Conservation (phyloP, 1,140 invertebrate genomes). For the Linepithema humile region DNA sequence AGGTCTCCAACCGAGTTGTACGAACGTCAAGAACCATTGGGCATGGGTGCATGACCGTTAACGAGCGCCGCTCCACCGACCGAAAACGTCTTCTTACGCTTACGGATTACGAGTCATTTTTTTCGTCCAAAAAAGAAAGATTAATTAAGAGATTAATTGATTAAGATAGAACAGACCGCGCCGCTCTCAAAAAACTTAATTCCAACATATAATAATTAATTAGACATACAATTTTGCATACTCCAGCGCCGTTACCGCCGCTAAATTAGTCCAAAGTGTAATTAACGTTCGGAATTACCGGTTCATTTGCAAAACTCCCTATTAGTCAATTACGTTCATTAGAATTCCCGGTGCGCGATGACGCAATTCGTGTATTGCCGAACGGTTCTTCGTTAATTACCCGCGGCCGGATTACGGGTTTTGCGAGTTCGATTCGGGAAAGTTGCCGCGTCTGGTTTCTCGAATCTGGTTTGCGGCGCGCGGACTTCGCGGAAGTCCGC, state of each 20-base stretch:
- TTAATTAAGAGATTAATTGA: no score
- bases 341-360: slow-evolving; percentile 17
- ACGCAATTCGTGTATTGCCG: slow-evolving; percentile 18
- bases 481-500: no score
- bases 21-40: slow-evolving; percentile 66
- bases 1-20: slow-evolving; percentile 59
- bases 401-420: slow-evolving; percentile 27
- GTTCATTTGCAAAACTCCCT: slow-evolving; percentile 15
- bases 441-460: slow-evolving; percentile 42
- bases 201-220: not conserved
- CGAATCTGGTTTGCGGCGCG: slow-evolving; percentile 38
- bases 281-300: slow-evolving; percentile 5
- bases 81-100: slow-evolving; percentile 36
- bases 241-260: not conserved
- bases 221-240: not conserved
- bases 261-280: slow-evolving; percentile 5
- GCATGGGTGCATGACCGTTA: slow-evolving; percentile 67
- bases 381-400: slow-evolving; percentile 41
- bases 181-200: no score
- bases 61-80: slow-evolving; percentile 56
- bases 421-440: slow-evolving; percentile 57
- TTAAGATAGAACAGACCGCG: no score
- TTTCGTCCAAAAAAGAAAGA: no score
- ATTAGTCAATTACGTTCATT: slow-evolving; percentile 23
- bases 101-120: slow-evolving; percentile 59